Percentiles rank a stretch among this genome's conserved stretches.
phyloP scores from a whole-genome alignment of 92 coral and sea anemone genomes.

The Bergia puertoricense region DNA sequence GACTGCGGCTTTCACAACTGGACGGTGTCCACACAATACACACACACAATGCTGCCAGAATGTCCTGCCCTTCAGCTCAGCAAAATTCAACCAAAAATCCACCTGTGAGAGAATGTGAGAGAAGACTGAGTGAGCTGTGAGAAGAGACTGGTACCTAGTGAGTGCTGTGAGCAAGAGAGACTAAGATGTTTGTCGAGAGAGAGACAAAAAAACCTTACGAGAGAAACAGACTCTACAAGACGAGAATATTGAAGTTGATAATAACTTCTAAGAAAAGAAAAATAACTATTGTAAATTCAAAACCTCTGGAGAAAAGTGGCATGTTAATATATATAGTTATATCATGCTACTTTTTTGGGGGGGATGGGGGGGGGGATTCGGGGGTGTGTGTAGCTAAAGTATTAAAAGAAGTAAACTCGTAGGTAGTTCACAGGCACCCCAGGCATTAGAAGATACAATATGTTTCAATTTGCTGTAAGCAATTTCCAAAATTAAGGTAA shows the following conservation, averaged over 20 bases:
- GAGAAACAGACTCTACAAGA: background rate
- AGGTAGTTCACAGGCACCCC: too few relatives aligned
- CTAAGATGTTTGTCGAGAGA: background rate
- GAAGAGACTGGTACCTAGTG: conserved; percentile 36
- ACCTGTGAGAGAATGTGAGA: conserved; percentile 46
- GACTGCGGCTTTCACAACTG: background rate
- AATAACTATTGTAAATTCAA: background rate
- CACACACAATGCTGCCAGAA: conserved; percentile 14
- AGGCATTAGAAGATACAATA: too few relatives aligned
- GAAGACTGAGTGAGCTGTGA: conserved; percentile 43
- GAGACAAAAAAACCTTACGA: background rate
- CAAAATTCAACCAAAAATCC: conserved; percentile 26
- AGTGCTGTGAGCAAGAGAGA: conserved; percentile 1
- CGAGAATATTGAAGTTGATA: background rate
- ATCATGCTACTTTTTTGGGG: background rate
- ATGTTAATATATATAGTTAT: background rate
- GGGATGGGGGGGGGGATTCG: too few relatives aligned
- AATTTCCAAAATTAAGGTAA: too few relatives aligned
- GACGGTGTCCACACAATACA: conserved; percentile 13
- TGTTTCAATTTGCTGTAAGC: too few relatives aligned
- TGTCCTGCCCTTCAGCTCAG: conserved; percentile 37
- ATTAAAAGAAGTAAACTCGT: too few relatives aligned
- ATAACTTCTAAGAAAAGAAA: background rate
- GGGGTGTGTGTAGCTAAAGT: too few relatives aligned
- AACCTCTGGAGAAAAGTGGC: background rate